Evolutionary conservation across 1,140 invertebrate species (phyloP), one percentile per base, ranked within the genome.

Genomic region (Theocolax elegans): DNA sequence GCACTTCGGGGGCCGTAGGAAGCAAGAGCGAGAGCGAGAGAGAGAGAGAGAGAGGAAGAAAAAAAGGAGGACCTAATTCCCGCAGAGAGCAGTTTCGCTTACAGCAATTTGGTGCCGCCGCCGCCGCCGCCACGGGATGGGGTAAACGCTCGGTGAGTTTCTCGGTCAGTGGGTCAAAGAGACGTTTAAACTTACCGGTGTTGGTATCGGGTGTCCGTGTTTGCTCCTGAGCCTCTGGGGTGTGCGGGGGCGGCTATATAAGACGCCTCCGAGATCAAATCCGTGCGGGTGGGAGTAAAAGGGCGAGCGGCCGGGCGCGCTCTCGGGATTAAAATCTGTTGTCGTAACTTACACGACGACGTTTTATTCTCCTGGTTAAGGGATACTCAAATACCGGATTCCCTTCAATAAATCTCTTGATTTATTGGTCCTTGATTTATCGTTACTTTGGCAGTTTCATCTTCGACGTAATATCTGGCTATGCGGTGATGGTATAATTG

Each of bases 121-220:
- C 27, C 21, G 25, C 9, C 7, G 38, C 31, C 29, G 46, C 51
- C 49, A 15, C 7, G 40, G 13, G 40, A 3, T 3, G 23, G 21
- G 46, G 46, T 19, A 23, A 23, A 35, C 10, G 31, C 31, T 35
- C 10, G 31, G 51, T 35, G 35, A 13, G 25, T 49, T 42, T 63
- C 58, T 69, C 59, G 58, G 67, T 54, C 67, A 69, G 44, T 69
- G 49, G 67, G 67, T 69, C 67, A 31, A 53, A 60, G 35, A 54
- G 64, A 29, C 63, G 54, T 60, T 59, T 62, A 59, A 67, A 67
- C 70, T 66, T 46, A 53, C 35, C n/a, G 21, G 17, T 27, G 38
- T 27, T 46, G 35, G 15, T 54, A 69, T 69, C 67, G 49, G 56
- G 31, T 69, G 67, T 69, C 67, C 31, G 56, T 44, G 67, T 29